These are phyloP conservation scores for Zoanthus sociatus DNA, from an alignment of 92 coral and sea anemone genomes.

Conservation along the genomic window DNA sequence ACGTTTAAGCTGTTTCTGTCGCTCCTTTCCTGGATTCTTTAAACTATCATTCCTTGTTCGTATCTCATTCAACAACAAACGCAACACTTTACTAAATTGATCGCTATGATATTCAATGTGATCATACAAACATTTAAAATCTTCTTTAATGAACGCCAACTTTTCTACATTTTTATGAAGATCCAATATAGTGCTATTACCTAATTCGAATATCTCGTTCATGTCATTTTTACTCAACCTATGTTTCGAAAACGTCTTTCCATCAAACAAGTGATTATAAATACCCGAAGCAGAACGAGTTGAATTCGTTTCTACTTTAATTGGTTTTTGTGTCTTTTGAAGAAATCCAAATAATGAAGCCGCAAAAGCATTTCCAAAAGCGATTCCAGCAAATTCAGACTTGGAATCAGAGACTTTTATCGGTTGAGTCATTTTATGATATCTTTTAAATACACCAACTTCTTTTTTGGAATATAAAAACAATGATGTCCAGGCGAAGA, in stretches of 20 bases:
- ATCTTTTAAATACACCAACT: neutral
- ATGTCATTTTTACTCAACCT: neutral
- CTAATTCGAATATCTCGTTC: constrained; percentile 8
- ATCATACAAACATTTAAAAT: neutral
- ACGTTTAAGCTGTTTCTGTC: neutral
- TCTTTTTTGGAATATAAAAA: neutral
- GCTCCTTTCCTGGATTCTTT: neutral
- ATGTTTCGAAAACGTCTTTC: neutral
- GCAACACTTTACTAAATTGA: neutral
- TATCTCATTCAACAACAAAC: neutral
- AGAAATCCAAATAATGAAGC: neutral
- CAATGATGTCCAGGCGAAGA: neutral
- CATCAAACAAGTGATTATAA: neutral
- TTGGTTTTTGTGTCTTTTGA: constrained; percentile 11
- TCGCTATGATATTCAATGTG: neutral
- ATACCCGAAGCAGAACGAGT: constrained; percentile 2
- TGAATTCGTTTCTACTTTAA: neutral
- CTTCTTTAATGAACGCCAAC: neutral
- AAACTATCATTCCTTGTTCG: neutral
- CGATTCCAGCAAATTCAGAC: constrained; percentile 15
- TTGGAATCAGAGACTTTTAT: constrained; percentile 1
- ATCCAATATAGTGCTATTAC: neutral
- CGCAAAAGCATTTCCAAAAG: constrained; percentile 11
- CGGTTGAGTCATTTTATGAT: neutral
- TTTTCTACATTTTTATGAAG: neutral